Base-by-base conservation (phyloP, 1,140 invertebrate genomes). In the Dendrolimus punctatus region DNA sequence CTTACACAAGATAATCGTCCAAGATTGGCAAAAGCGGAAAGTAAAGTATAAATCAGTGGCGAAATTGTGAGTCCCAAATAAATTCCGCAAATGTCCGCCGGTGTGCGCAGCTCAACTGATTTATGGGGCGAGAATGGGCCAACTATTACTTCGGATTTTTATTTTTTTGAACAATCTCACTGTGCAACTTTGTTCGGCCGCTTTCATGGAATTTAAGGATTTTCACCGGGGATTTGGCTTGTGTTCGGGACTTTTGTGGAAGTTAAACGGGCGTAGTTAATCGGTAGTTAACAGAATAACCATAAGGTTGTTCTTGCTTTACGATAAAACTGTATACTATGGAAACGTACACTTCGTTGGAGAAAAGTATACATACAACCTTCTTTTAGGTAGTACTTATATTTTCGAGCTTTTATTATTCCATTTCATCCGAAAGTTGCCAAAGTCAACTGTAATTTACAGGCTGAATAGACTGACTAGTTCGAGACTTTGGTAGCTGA, bases 141-240 rank as follows among this genome's bases (percentile, higher is more conserved):
- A 76, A 83, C 84, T 82, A 85, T 83, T 76, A 78, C 71, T 69
- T 66, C 56, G 58, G 49, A 64, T 81, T 80, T 76, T 80, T 82
- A 74, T 76, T 69, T 68, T 47, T 40, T 56, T 49, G 47, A 37
- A 55, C 49, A 64, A 60, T 51, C 57, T 53, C 50, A 60, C 55
- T 45, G 49, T 46, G 59, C 54, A 46, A 60, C 59, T 64, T 64
- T 61, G 64, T 60, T 23, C 55, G 50, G 56, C 54, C 62, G 63
- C 58, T 55, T 55, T 46, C 43, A 40, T 9, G 42, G 43, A 46
- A 67, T 76, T 79, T 73, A 61, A 62, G 66, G 65, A 64, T 64
- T 68, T 62, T 52, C 61, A 39, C 38, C 8, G 8, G 6, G 36
- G 37, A 38, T 48, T 48, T 38, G 46, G 46, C 46, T 39, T 10